Evolutionary conservation across 2,113 vertebrate species (phyloP).

Genomic region (Anguilla japonica): DNA sequence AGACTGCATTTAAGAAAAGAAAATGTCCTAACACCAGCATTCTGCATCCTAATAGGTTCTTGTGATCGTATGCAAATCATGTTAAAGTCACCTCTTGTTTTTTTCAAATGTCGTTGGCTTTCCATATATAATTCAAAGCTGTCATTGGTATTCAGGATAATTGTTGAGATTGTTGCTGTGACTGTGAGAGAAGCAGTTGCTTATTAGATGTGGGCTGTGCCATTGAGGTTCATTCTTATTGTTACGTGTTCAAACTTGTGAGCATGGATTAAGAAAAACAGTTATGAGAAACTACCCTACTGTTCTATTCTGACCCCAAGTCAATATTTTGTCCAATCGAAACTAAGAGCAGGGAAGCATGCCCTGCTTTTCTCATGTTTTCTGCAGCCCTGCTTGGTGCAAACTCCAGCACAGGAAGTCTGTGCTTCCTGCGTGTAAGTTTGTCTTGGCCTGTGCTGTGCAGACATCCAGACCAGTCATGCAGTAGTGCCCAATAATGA

Average conservation of each 20-base stretch:
- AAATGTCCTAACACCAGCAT: background rate
- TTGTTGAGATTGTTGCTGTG: too few species aligned
- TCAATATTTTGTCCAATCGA: background rate
- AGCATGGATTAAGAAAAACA: too few species aligned
- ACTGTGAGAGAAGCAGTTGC: too few species aligned
- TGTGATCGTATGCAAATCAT: background rate
- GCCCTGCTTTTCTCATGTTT: background rate
- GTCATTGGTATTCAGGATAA: too few species aligned
- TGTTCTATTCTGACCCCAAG: background rate
- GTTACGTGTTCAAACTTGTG: too few species aligned
- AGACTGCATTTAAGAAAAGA: too few species aligned
- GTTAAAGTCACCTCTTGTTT: background rate
- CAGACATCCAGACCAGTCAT: background rate
- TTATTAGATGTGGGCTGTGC: too few species aligned
- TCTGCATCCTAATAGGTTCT: background rate
- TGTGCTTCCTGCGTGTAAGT: background rate
- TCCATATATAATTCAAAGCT: background rate
- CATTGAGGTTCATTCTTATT: too few species aligned
- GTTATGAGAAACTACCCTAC: background rate
- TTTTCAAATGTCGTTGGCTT: background rate
- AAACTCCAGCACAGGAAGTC: background rate
- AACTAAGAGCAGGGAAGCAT: background rate
- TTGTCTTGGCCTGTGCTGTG: background rate
- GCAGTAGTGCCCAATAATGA: background rate
- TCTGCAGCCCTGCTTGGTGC: background rate